Percentiles rank a stretch among this genome's conserved stretches.
Evolutionary conservation across 2,113 vertebrate genomes (phyloP).

Genomic region (Cyprinus carpio): DNA sequence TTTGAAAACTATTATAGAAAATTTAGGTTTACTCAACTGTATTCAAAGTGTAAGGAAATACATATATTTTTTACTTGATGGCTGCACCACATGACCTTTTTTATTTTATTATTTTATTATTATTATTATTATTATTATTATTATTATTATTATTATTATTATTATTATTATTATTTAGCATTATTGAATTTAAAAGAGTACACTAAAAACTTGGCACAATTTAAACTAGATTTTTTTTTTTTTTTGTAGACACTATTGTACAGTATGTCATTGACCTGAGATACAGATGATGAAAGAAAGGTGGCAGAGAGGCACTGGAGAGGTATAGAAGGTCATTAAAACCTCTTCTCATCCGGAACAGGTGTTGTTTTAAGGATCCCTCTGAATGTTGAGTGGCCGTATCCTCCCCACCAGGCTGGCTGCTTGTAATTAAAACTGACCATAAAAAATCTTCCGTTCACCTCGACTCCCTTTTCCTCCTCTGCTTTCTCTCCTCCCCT

Average conservation of each 20-base stretch:
- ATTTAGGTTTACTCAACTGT: no score
- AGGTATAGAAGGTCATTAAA: conserved; percentile 25
- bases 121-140: no score
- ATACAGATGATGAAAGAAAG: neutral
- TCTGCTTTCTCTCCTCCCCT: neutral
- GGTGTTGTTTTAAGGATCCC: conserved; percentile 38
- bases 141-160: no score
- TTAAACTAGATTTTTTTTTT: neutral
- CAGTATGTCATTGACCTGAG: neutral
- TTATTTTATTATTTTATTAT: neutral
- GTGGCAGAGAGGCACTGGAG: neutral
- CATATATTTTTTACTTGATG: no score
- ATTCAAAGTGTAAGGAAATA: neutral
- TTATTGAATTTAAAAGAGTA: neutral
- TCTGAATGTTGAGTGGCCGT: conserved; percentile 27
- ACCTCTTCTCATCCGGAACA: conserved; percentile 29
- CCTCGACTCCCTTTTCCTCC: conserved; percentile 12
- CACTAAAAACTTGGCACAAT: neutral
- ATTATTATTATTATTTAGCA: no score
- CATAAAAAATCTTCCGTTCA: conserved; percentile 34
- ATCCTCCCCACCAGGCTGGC: conserved; percentile 8
- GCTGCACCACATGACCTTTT: no score
- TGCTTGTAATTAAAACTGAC: conserved; percentile 39
- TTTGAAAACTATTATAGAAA: no score
- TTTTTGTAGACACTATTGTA: neutral